Evolutionary conservation across 2,888 invertebrate species (phyloP).

Genomic region (Volucella bombylans): DNA sequence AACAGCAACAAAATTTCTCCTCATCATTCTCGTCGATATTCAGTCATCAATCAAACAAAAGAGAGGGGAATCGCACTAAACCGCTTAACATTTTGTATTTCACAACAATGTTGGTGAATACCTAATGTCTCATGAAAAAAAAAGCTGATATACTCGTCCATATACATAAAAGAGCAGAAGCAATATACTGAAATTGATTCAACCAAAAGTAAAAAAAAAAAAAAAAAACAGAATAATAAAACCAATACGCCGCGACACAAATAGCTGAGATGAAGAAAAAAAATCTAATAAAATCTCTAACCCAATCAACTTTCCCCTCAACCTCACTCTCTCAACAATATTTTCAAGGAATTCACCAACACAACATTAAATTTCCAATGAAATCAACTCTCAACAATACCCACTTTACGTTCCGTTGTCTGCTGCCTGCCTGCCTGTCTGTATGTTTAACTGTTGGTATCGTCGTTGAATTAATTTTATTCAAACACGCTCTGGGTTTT

Average conservation of each 20-base stretch:
- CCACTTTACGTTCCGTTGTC: constrained; percentile 31
- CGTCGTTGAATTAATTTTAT: constrained; percentile 66
- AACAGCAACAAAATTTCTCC: constrained; percentile 57
- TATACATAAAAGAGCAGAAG: constrained; percentile 22
- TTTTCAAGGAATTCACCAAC: constrained; percentile 52
- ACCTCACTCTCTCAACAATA: constrained; percentile 32
- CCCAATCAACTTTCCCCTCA: constrained; percentile 62
- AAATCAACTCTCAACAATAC: constrained; percentile 60
- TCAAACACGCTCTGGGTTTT: constrained; percentile 52
- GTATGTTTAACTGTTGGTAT: background rate
- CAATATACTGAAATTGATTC: constrained; percentile 56
- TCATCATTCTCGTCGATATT: constrained; percentile 54
- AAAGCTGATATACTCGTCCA: constrained; percentile 14
- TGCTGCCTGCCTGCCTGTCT: background rate
- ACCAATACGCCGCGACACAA: constrained; percentile 56
- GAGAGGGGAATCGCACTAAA: constrained; percentile 56
- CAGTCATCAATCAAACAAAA: constrained; percentile 67
- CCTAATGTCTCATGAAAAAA: constrained; percentile 32
- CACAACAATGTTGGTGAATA: constrained; percentile 63
- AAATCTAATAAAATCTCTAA: background rate
- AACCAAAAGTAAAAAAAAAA: constrained; percentile 41
- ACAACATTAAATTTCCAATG: constrained; percentile 56
- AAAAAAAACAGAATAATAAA: constrained; percentile 28
- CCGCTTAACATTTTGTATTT: constrained; percentile 55
- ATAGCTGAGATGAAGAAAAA: constrained; percentile 46